A percentile compares a stretch with the other conserved stretches of the same genome.
Evolutionary conservation across 2,797 vertebrate species (phyloP).

Genomic region (Tinamus major): DNA sequence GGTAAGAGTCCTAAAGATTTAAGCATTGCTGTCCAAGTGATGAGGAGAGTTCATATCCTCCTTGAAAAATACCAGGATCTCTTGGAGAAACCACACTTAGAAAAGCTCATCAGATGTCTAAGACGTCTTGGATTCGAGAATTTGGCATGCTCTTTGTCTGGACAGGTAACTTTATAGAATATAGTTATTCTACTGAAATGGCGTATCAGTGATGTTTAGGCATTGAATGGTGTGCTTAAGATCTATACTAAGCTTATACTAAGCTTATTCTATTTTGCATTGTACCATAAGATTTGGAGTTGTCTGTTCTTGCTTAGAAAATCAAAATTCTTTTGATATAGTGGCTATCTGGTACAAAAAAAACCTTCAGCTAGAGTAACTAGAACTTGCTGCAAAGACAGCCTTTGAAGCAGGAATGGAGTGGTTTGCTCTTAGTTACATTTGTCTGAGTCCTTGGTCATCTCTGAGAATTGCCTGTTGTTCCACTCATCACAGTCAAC

Average conservation of each 20-base stretch:
- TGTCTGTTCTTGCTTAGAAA: neutral
- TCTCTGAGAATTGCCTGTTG: neutral
- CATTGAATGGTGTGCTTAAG: neutral
- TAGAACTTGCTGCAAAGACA: neutral
- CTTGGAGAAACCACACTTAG: conserved; percentile 33
- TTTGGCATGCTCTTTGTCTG: conserved; percentile 34
- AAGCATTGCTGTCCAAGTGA: conserved; percentile 52
- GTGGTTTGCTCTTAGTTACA: neutral
- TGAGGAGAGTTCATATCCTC: conserved; percentile 67
- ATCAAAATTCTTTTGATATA: neutral
- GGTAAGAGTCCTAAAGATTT: conserved; percentile 41
- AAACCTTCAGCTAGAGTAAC: neutral
- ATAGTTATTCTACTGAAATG: neutral
- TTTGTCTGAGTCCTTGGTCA: neutral
- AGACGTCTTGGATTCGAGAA: conserved; percentile 67
- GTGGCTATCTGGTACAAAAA: neutral
- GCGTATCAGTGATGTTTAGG: neutral
- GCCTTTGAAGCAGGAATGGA: neutral
- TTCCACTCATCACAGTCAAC: neutral
- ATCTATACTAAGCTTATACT: neutral
- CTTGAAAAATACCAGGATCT: conserved; percentile 61
- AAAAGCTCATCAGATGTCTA: conserved; percentile 42
- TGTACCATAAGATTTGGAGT: neutral
- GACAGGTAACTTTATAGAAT: conserved; percentile 25
- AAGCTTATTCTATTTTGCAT: neutral